Evolutionary conservation across 2,797 vertebrate species (phyloP).

Genomic region (Melopsittacus undulatus): DNA sequence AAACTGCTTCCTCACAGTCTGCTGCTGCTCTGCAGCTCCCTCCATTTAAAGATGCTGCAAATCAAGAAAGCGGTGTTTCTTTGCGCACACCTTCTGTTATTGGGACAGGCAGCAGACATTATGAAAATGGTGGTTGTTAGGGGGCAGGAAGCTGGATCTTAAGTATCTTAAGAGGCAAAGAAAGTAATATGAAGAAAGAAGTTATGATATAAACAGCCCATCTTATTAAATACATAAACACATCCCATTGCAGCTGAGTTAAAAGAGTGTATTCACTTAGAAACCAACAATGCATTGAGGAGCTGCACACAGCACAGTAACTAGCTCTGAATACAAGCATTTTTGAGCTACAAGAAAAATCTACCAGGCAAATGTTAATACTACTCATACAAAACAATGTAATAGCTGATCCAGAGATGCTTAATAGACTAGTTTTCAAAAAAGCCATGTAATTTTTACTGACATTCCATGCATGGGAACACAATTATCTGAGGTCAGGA

Average conservation of each 20-base stretch:
- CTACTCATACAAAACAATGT: not conserved
- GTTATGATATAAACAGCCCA: not conserved
- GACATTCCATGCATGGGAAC: not conserved
- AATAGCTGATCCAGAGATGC: not conserved
- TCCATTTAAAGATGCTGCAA: not conserved
- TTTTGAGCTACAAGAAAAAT: not conserved
- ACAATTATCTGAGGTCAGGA: not conserved
- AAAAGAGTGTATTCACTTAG: not conserved
- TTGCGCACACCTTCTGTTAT: not conserved
- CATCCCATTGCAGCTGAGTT: not conserved
- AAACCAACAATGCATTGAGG: fast-evolving
- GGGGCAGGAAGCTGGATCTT: not conserved
- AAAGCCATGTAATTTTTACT: not conserved
- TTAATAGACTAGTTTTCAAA: not conserved
- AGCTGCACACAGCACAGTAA: not conserved
- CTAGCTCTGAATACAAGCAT: not conserved
- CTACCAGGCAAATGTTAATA: not conserved
- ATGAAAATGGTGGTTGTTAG: not conserved
- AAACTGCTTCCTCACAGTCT: not conserved
- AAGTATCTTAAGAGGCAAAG: not conserved
- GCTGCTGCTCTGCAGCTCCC: not conserved
- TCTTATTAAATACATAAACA: not conserved
- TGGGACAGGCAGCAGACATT: not conserved
- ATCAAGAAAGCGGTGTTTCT: not conserved
- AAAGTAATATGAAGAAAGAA: not conserved